Base-by-base conservation (phyloP, 2,797 vertebrate species). In the Falco berigora region DNA sequence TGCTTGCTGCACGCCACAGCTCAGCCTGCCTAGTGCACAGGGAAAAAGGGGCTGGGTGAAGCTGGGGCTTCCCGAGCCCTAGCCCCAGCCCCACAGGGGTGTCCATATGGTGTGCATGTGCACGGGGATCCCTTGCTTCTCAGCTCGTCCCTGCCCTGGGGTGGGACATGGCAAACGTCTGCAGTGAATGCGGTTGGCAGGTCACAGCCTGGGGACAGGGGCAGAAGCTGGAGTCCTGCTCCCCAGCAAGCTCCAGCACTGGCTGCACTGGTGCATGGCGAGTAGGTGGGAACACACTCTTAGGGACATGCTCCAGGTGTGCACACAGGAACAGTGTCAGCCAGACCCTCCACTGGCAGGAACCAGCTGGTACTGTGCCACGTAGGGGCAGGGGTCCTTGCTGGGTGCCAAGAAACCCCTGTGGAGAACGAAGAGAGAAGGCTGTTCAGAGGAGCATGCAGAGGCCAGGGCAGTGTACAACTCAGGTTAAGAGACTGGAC, bases 91-190 rank as follows among this genome's bases (percentile, higher is more conserved):
- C 46, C 50, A 22, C 30, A 25, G 25, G 24, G 30, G 62, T 20
- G 52, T 30, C 50, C 49, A 2, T 14, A 28, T 2, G 18, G 8
- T 17, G 21, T 8, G 53, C 20, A 19, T 0, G 0, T 17, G 5
- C 30, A 25, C 0, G 0, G 61, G 44, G 24, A 14, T 44, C 58
- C 47, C 52, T 44, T 4, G 1, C 47, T n/a, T 15, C 63, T 34
- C 62, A 12, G 25, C 12, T 56, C 4, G 0, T 23, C 42, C 34
- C 42, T 36, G 28, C 32, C 32, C 50, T 3, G 14, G 18, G 9
- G 10, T 34, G 50, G 46, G 49, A 55, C 53, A 12, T 1, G 23
- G 76, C 23, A 58, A 40, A 36, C 1, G 0, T 4, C 66, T 30
- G 53, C 38, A 56, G 64, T 3, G 18, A 50, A 44, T 4, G 30